phyloP scores from a whole-genome alignment of 2,888 invertebrate genomes.

The Nomada lathburiana region DNA sequence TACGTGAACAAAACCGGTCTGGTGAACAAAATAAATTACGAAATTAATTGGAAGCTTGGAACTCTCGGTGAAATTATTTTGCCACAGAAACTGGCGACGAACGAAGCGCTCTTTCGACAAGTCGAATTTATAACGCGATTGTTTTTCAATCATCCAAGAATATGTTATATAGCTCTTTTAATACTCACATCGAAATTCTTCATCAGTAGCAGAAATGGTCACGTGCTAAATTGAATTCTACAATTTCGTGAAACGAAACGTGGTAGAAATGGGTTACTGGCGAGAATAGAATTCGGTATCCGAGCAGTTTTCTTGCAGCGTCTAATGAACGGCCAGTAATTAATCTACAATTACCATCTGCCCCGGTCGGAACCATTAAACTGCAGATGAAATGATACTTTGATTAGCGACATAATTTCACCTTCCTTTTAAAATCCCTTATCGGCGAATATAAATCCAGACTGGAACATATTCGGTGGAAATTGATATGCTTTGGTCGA shows the following conservation, averaged over 20 bases:
- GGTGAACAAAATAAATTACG: too few species aligned
- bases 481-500: too few species aligned
- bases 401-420: too few species aligned
- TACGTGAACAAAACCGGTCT: too few species aligned
- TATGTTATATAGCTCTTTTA: neutral
- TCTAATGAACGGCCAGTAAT: slow-evolving; percentile 6
- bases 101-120: neutral
- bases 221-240: slow-evolving; percentile 43
- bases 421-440: too few species aligned
- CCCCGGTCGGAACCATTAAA: too few species aligned
- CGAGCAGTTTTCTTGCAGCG: neutral
- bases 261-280: slow-evolving; percentile 16
- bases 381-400: too few species aligned
- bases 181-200: neutral
- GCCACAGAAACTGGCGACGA: neutral
- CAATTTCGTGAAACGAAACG: slow-evolving; percentile 8
- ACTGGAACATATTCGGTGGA: too few species aligned
- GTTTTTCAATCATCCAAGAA: neutral
- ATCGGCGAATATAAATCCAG: too few species aligned
- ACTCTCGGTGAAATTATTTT: neutral
- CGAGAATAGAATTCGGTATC: slow-evolving; percentile 3
- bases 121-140: neutral
- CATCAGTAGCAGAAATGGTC: neutral
- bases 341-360: neutral
- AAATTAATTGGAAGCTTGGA: too few species aligned